These are phyloP conservation scores for Octonoba sinensis DNA, from an alignment of 2,888 invertebrate genomes.

Conservation along the genomic window DNA sequence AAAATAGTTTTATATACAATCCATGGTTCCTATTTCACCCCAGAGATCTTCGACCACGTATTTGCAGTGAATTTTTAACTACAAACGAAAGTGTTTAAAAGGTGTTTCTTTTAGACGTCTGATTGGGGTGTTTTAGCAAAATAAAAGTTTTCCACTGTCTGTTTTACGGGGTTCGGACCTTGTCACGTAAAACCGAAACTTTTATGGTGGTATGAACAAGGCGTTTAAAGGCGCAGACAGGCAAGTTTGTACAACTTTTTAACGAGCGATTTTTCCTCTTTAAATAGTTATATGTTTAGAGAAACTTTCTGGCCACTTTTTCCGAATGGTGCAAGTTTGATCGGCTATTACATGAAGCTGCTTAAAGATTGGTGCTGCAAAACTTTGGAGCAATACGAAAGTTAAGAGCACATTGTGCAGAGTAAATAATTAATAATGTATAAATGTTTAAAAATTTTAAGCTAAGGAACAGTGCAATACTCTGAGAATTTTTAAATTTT, in stretches of 20 bases:
- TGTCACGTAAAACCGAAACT: slow-evolving; percentile 38
- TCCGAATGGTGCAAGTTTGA: too few species aligned
- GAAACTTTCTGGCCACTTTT: slow-evolving; percentile 3
- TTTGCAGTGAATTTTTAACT: slow-evolving; percentile 54
- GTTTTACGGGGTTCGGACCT: neutral
- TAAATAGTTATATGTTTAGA: slow-evolving; percentile 38
- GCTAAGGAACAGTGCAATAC: too few species aligned
- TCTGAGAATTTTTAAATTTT: too few species aligned
- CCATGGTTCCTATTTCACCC: too few species aligned
- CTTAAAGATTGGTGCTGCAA: too few species aligned
- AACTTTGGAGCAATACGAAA: too few species aligned
- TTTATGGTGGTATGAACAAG: slow-evolving; percentile 34
- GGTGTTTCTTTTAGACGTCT: slow-evolving; percentile 27
- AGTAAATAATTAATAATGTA: too few species aligned
- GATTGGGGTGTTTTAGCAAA: slow-evolving; percentile 22
- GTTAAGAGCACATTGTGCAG: too few species aligned
- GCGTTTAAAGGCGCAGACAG: slow-evolving; percentile 21
- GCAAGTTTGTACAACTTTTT: slow-evolving; percentile 30
- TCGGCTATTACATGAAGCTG: too few species aligned
- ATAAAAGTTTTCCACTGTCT: slow-evolving; percentile 16
- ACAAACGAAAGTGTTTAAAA: slow-evolving; percentile 41
- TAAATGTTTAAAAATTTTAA: too few species aligned
- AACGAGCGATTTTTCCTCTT: slow-evolving; percentile 45
- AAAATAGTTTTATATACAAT: too few species aligned
- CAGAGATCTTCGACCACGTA: slow-evolving; percentile 44